Conservation (phyloP, 2,113 vertebrate genomes). For the Coturnix japonica region DNA sequence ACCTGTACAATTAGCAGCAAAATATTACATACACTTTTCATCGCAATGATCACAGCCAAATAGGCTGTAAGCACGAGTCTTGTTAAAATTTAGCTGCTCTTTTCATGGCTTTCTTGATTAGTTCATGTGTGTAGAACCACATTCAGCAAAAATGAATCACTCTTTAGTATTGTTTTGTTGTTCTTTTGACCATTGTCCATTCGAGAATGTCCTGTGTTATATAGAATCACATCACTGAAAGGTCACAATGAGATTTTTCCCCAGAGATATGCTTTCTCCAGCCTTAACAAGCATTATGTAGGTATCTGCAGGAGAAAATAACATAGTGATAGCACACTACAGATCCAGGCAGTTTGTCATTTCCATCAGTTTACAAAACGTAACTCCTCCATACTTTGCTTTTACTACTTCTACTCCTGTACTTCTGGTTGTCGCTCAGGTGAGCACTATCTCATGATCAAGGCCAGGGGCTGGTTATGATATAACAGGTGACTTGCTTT, state of each 20-base stretch:
- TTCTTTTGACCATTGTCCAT: background rate
- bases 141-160: background rate
- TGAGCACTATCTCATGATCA: background rate
- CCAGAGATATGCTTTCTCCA: background rate
- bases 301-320: background rate
- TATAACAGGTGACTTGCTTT: background rate
- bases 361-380: background rate
- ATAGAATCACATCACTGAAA: background rate
- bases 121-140: rapidly evolving
- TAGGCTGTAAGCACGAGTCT: background rate
- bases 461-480: background rate
- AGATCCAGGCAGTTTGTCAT: background rate
- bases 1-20: background rate
- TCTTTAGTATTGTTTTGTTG: background rate
- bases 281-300: background rate
- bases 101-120: background rate
- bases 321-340: background rate
- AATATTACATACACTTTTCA: background rate
- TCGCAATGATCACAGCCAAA: background rate
- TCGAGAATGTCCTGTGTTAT: background rate
- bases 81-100: background rate
- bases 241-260: background rate
- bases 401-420: background rate
- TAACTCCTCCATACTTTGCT: background rate
- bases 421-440: background rate